Conservation (phyloP, 64 coral and sea anemone species). For the Porites lutea region DNA sequence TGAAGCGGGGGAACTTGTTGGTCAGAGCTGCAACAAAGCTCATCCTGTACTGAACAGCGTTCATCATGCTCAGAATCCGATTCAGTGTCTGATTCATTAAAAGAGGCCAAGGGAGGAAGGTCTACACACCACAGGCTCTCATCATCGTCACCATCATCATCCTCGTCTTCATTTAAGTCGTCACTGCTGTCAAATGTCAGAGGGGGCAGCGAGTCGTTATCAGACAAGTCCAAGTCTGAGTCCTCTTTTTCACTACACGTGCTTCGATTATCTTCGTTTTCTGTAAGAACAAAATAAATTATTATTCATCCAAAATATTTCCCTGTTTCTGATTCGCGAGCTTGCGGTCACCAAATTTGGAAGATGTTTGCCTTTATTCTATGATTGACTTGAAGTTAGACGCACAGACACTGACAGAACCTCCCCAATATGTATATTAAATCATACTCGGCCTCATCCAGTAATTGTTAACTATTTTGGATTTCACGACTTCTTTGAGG, state of each 20-base stretch:
- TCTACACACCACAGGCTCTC: not conserved
- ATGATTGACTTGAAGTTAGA: no score
- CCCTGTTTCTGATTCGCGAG: no score
- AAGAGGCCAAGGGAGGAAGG: not conserved
- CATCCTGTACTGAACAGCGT: not conserved
- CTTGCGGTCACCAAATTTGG: no score
- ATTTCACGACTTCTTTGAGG: no score
- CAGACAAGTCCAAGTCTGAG: not conserved
- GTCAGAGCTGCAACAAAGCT: no score
- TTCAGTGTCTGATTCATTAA: not conserved
- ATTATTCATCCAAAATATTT: no score
- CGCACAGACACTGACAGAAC: no score
- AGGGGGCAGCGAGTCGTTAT: not conserved
- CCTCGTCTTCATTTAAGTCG: not conserved
- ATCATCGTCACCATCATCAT: not conserved
- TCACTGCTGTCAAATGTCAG: slow-evolving; percentile 16
- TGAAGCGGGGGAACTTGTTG: no score
- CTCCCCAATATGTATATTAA: no score
- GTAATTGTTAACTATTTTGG: no score
- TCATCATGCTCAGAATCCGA: not conserved
- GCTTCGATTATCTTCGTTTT: not conserved
- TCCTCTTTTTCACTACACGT: not conserved
- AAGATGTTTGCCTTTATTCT: no score
- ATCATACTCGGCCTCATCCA: no score
- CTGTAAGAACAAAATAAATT: not conserved